A percentile compares a stretch with the other conserved stretches of the same genome.
Conservation (phyloP, 2,888 invertebrate species). For the Polymixis lichenea region DNA sequence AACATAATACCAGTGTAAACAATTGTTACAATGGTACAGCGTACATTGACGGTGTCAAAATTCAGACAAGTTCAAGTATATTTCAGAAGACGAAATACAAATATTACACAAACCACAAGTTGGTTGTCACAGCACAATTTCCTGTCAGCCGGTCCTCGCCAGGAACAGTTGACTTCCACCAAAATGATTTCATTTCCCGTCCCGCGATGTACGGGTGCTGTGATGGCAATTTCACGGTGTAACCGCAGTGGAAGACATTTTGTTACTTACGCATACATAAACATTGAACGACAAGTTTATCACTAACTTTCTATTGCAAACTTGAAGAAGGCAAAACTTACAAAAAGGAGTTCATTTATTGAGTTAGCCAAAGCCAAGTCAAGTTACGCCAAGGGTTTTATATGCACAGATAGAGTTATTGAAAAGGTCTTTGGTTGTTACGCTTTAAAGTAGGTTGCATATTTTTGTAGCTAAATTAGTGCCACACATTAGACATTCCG, state of each 20-base stretch:
- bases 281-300: neutral
- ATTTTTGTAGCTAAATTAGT: neutral
- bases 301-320: neutral
- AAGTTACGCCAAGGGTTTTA: neutral
- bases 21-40: too few relatives aligned
- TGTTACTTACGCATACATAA: neutral
- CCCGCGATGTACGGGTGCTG: neutral
- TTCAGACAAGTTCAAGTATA: neutral
- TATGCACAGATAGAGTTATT: neutral
- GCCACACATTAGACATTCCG: neutral
- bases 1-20: too few relatives aligned
- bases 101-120: neutral
- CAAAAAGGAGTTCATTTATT: neutral
- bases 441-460: neutral
- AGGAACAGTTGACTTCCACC: neutral
- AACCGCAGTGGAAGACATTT: neutral
- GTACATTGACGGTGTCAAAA: neutral
- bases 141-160: conserved; percentile 12
- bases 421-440: neutral
- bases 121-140: conserved; percentile 11
- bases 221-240: neutral
- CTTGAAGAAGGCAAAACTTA: neutral
- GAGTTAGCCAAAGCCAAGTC: neutral
- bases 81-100: neutral
- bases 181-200: conserved; percentile 40